These are phyloP conservation scores for Drosophila nigricruria DNA, from an alignment of 2,888 invertebrate genomes.

Conservation along the genomic window DNA sequence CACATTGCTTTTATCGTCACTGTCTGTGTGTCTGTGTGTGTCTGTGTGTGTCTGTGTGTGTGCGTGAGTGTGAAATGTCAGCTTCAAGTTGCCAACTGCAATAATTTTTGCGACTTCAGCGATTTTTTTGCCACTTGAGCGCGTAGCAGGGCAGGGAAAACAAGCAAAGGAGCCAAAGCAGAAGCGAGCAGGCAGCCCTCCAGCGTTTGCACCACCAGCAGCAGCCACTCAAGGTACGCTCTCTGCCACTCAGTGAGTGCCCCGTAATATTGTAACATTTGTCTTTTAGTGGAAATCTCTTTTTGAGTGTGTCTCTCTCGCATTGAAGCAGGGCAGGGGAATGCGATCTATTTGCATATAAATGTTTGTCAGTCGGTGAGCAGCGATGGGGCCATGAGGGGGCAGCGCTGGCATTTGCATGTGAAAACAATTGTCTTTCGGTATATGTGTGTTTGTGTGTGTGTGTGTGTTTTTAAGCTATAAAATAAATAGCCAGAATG, in stretches of 20 bases:
- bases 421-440: slow-evolving; percentile 72
- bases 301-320: slow-evolving; percentile 70
- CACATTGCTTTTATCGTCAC: slow-evolving; percentile 76
- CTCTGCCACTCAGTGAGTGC: slow-evolving; percentile 37
- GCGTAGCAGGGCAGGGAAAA: slow-evolving; percentile 59
- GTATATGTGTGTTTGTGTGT: slow-evolving; percentile 39
- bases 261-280: slow-evolving; percentile 76
- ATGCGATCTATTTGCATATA: slow-evolving; percentile 72
- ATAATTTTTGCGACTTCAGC: slow-evolving; percentile 80
- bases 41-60: slow-evolving; percentile 26
- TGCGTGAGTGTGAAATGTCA: slow-evolving; percentile 60
- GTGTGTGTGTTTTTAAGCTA: slow-evolving; percentile 48
- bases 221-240: slow-evolving; percentile 73
- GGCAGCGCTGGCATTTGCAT: slow-evolving; percentile 58
- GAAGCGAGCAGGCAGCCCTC: slow-evolving; percentile 51
- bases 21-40: slow-evolving; percentile 20
- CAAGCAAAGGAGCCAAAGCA: slow-evolving; percentile 19
- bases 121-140: slow-evolving; percentile 79
- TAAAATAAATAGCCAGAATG: slow-evolving; percentile 77
- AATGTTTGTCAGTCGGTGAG: slow-evolving; percentile 61
- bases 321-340: slow-evolving; percentile 10
- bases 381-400: not conserved
- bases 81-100: slow-evolving; percentile 79
- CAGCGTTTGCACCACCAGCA: slow-evolving; percentile 54
- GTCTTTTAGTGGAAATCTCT: slow-evolving; percentile 79